These are phyloP conservation scores for Vespertilio murinus DNA, from an alignment of 2,797 vertebrate genomes.

Conservation along the genomic window DNA sequence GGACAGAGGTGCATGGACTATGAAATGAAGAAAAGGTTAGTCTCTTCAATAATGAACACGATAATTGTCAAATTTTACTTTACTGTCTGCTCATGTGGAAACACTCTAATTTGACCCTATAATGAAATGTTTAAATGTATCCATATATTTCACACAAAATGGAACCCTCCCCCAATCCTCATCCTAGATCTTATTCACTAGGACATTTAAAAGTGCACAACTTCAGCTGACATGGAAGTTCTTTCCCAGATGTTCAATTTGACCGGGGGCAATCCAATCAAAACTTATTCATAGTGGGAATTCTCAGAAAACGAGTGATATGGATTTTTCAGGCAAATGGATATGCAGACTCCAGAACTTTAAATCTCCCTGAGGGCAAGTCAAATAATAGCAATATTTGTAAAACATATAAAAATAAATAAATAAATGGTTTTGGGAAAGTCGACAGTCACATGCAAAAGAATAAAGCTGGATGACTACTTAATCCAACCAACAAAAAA, in stretches of 20 bases:
- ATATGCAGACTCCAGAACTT: constrained; percentile 39
- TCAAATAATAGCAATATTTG: constrained; percentile 55
- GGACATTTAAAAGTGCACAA: constrained; percentile 82
- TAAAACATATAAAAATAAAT: constrained; percentile 60
- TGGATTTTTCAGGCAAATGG: constrained; percentile 83
- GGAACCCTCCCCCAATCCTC: constrained; percentile 65
- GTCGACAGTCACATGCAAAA: neutral
- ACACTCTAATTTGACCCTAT: constrained; percentile 51
- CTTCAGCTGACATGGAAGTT: constrained; percentile 80
- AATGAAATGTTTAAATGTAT: constrained; percentile 78
- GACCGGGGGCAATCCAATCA: constrained; percentile 86
- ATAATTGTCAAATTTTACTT: constrained; percentile 63
- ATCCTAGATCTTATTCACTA: constrained; percentile 76
- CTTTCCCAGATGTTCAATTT: constrained; percentile 86
- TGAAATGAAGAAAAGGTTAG: neutral
- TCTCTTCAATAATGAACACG: constrained; percentile 29
- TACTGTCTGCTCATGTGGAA: constrained; percentile 47
- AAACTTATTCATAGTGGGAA: constrained; percentile 82
- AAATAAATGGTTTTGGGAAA: neutral
- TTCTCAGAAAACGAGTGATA: constrained; percentile 83
- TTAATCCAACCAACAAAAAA: neutral
- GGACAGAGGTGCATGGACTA: neutral
- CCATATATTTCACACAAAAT: constrained; percentile 72
- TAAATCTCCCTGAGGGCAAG: constrained; percentile 52
- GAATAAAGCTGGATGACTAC: neutral